Conservation (phyloP, 2,888 invertebrate species). For the Rhorus exstirpatorius region DNA sequence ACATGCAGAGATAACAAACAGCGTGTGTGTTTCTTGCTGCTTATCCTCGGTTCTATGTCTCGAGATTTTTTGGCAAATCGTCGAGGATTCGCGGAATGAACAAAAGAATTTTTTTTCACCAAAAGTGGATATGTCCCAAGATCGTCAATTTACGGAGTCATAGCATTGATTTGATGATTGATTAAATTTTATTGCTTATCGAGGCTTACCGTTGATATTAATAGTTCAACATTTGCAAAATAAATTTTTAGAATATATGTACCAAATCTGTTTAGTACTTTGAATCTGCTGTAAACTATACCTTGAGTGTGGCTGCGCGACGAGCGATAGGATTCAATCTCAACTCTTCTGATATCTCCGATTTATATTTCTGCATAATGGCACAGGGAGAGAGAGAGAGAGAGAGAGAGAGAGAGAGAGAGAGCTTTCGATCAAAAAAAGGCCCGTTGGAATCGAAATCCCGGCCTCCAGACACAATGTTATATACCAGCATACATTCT, state of each 20-base stretch:
- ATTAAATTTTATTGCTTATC: background rate
- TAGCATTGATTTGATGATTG: background rate
- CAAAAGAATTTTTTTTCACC: background rate
- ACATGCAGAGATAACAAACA: conserved; percentile 81
- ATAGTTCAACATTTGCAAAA: too few relatives aligned
- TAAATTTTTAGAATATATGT: background rate
- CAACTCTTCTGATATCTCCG: conserved; percentile 25
- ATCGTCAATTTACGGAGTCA: background rate
- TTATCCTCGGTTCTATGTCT: conserved; percentile 51
- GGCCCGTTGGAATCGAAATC: conserved; percentile 66
- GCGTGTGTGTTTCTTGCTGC: conserved; percentile 61
- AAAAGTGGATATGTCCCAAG: background rate
- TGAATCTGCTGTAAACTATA: background rate
- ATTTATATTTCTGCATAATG: conserved; percentile 34
- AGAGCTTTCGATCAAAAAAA: conserved; percentile 69
- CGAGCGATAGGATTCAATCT: conserved; percentile 80
- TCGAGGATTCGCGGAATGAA: background rate
- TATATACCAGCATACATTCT: conserved; percentile 30
- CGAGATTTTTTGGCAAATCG: background rate
- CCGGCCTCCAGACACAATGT: conserved; percentile 48
- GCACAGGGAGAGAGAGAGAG: too few relatives aligned
- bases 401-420: too few relatives aligned
- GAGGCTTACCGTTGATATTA: too few relatives aligned
- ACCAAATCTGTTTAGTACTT: background rate
- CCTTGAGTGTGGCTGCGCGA: conserved; percentile 69